Base-by-base conservation (phyloP, 1,140 invertebrate genomes). In the Leptoteleia sp. region DNA sequence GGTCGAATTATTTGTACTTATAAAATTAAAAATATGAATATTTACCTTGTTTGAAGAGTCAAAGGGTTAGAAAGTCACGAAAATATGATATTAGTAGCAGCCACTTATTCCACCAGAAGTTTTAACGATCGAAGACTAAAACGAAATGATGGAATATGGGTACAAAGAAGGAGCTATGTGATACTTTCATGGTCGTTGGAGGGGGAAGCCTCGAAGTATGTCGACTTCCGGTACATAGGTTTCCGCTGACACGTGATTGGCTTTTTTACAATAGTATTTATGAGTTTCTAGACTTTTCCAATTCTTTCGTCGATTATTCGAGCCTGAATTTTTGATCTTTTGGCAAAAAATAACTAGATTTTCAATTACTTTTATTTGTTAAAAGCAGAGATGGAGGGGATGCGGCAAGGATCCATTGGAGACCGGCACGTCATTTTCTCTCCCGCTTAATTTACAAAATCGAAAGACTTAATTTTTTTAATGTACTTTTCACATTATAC, bases 1-100 rank as follows among this genome's bases (percentile, higher is more conserved):
- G n/a, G n/a, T n/a, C n/a, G n/a, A n/a, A n/a, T n/a, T n/a, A n/a
- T n/a, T n/a, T n/a, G n/a, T n/a, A n/a, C n/a, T n/a, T n/a, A n/a
- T n/a, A n/a, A n/a, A n/a, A n/a, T n/a, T 5, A 5, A 22, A 22
- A 22, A 22, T 3, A 22, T 3, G 19, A 37, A 1, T 6, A 75
- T 75, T 82, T 40, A 83, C 82, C 81, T 84, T 77, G 47, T 57
- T 27, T 42, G 50, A n/a, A n/a, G n/a, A n/a, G n/a, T n/a, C n/a
- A n/a, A n/a, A n/a, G n/a, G n/a, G n/a, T n/a, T n/a, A n/a, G n/a
- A n/a, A n/a, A n/a, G n/a, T n/a, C n/a, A n/a, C n/a, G n/a, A n/a
- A n/a, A n/a, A n/a, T n/a, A n/a, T n/a, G n/a, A n/a, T n/a, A 65
- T 54, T 9, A 0, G 33, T 54, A 29, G 68, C 0, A 48, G 25